A percentile compares a stretch with the other conserved stretches of the same genome.
Evolutionary conservation across 2,113 vertebrate genomes (phyloP).

Genomic region (Reinhardtius hippoglossoides): DNA sequence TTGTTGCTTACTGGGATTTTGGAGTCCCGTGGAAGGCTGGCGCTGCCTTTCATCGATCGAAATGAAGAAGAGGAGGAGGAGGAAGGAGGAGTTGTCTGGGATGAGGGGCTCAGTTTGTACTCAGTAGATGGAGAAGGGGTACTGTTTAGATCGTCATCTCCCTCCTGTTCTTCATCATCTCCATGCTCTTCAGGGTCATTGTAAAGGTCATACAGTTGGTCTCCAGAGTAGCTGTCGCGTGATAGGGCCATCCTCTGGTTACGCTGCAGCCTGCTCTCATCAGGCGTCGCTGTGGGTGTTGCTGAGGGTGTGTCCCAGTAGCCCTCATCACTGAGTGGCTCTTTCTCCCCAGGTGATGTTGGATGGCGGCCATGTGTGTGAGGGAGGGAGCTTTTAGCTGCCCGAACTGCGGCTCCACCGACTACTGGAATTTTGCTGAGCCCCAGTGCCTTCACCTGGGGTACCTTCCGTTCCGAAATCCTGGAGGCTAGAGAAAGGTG

Average conservation of each 20-base stretch:
- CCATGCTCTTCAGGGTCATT: conserved; percentile 80
- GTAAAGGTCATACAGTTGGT: conserved; percentile 91
- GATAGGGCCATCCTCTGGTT: conserved; percentile 82
- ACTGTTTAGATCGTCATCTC: conserved; percentile 79
- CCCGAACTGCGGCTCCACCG: conserved; percentile 68
- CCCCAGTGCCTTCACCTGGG: conserved; percentile 78
- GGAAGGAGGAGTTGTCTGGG: conserved; percentile 75
- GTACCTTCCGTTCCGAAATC: conserved; percentile 66
- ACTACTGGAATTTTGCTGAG: conserved; percentile 82
- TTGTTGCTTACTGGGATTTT: conserved; percentile 91
- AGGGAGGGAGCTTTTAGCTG: conserved; percentile 73
- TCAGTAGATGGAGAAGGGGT: conserved; percentile 84
- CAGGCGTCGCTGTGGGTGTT: conserved; percentile 90
- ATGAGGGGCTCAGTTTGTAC: conserved; percentile 83
- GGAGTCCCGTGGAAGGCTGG: conserved; percentile 90
- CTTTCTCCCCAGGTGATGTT: conserved; percentile 86
- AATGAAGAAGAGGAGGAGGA: conserved; percentile 80
- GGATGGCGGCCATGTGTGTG: conserved; percentile 66
- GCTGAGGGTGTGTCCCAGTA: conserved; percentile 96
- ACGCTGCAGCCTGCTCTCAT: conserved; percentile 82
- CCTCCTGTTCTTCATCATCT: conserved; percentile 76
- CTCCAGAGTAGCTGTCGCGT: conserved; percentile 92
- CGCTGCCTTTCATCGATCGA: conserved; percentile 89
- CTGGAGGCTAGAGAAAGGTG: conserved; percentile 49
- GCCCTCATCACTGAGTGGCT: conserved; percentile 92